Evolutionary conservation across 2,888 invertebrate species (phyloP).

Genomic region (Phengaris alcon): DNA sequence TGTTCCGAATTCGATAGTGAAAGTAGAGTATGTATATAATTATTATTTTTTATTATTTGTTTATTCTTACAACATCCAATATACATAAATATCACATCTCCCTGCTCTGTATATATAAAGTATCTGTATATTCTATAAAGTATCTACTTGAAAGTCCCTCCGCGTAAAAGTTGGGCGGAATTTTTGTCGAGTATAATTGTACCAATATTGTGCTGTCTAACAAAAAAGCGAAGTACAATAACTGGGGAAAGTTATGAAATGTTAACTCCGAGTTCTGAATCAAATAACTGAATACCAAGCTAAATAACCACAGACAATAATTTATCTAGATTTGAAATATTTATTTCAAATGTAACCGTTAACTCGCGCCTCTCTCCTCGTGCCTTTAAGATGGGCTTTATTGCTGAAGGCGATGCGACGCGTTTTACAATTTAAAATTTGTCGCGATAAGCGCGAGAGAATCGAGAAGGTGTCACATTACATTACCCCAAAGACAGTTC

Average conservation of each 20-base stretch:
- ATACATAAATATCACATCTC: background rate
- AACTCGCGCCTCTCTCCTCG: background rate
- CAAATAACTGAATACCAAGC: conserved; percentile 18
- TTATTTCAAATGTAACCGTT: background rate
- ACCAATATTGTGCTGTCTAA: conserved; percentile 4
- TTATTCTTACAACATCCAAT: background rate
- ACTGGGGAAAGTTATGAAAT: conserved; percentile 11
- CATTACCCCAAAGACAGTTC: too few relatives aligned
- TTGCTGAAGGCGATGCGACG: background rate
- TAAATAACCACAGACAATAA: conserved; percentile 15
- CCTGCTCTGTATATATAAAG: background rate
- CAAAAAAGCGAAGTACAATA: conserved; percentile 15
- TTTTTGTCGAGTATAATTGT: conserved; percentile 16
- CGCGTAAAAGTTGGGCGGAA: conserved; percentile 11
- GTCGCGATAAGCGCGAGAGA: too few relatives aligned
- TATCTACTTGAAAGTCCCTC: conserved; percentile 7
- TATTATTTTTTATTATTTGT: too few relatives aligned
- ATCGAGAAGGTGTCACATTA: too few relatives aligned
- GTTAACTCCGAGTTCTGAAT: background rate
- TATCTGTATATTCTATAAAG: conserved; percentile 5
- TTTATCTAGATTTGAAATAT: conserved; percentile 13
- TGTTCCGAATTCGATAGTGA: too few relatives aligned
- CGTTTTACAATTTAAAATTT: too few relatives aligned
- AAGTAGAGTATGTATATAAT: too few relatives aligned
- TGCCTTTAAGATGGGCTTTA: background rate